phyloP scores from a whole-genome alignment of 2,888 invertebrate genomes.

The Taenaris catops region DNA sequence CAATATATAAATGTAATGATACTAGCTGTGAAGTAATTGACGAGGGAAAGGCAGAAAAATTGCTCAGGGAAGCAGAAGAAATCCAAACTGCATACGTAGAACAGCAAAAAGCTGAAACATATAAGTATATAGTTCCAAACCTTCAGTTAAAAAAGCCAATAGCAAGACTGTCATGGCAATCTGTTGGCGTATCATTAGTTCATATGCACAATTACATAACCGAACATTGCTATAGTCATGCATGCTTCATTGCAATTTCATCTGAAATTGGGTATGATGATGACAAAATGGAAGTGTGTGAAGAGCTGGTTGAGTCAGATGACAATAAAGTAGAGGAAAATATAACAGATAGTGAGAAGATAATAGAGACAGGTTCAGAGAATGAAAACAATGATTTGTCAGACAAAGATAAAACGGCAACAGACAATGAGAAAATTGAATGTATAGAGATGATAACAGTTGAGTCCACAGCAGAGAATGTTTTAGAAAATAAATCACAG shows the following conservation, averaged over 20 bases:
- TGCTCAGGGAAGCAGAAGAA: conserved; percentile 79
- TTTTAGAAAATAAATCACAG: conserved; percentile 55
- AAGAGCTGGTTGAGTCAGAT: conserved; percentile 43
- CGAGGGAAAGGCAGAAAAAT: conserved; percentile 69
- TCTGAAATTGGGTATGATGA: conserved; percentile 46
- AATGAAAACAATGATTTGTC: conserved; percentile 63
- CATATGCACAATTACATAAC: conserved; percentile 83
- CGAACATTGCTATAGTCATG: conserved; percentile 80
- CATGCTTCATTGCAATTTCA: conserved; percentile 58
- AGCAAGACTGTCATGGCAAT: conserved; percentile 81
- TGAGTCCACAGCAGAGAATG: conserved; percentile 36
- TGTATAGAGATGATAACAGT: conserved; percentile 35
- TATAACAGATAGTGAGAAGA: conserved; percentile 41
- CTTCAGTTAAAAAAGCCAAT: conserved; percentile 81
- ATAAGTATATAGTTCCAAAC: conserved; percentile 74
- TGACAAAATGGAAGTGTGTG: conserved; percentile 51
- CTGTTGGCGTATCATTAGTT: conserved; percentile 82
- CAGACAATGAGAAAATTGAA: conserved; percentile 48
- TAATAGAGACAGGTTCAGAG: conserved; percentile 46
- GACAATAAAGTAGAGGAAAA: conserved; percentile 41
- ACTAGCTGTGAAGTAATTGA: conserved; percentile 64
- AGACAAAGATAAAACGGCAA: conserved; percentile 59
- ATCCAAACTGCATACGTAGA: conserved; percentile 77
- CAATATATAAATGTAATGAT: conserved; percentile 68
- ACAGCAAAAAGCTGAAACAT: conserved; percentile 68